These are phyloP conservation scores for Poeciliopsis gracilis DNA, from an alignment of 2,797 vertebrate genomes.

Conservation along the genomic window DNA sequence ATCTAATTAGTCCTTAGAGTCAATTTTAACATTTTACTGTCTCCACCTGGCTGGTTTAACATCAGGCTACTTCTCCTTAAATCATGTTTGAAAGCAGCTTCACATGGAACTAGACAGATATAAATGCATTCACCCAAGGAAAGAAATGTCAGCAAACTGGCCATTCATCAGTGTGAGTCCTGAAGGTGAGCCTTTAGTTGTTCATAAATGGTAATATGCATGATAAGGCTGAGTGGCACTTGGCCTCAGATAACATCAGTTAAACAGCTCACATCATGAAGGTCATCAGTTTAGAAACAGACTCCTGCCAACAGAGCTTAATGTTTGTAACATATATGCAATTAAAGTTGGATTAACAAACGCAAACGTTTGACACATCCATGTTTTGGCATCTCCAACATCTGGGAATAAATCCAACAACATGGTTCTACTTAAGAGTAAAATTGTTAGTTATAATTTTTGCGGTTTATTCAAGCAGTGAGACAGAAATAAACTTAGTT, in stretches of 20 bases:
- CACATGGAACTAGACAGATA: neutral
- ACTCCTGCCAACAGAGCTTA: neutral
- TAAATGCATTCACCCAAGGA: neutral
- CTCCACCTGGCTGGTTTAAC: neutral
- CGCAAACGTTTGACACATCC: neutral
- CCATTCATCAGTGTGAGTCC: neutral
- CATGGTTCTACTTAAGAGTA: neutral
- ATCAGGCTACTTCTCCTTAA: neutral
- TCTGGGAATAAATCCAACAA: neutral
- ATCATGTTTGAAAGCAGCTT: neutral
- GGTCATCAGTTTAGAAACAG: neutral
- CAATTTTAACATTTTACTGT: no score
- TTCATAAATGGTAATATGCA: neutral
- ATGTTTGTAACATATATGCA: neutral
- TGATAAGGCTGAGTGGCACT: neutral
- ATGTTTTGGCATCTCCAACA: neutral
- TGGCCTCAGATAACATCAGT: neutral
- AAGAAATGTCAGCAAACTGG: neutral
- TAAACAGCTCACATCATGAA: neutral
- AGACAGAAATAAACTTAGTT: neutral
- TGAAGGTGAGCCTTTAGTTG: neutral
- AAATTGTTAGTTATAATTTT: neutral
- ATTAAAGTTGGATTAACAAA: neutral
- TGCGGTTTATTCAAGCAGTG: neutral
- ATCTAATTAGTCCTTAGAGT: no score